Evolutionary conservation across 92 coral and sea anemone species (phyloP), one percentile per base, ranked within the genome.

Genomic region (Epizoanthus fatuus): DNA sequence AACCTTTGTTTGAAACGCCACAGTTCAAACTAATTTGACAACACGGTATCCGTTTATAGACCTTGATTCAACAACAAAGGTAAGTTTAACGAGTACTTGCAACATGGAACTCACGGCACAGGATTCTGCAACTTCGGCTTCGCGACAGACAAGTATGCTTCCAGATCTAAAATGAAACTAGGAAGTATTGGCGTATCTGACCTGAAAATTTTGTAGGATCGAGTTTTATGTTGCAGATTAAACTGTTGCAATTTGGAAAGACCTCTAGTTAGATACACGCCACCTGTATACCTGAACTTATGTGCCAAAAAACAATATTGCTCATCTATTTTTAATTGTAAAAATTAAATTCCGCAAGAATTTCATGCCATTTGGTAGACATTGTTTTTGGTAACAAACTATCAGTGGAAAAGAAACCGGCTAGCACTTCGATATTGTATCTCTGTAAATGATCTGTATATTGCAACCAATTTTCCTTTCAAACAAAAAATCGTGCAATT

Each of bases 11-110:
- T 44, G 3, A 47, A 7, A 12, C 53, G 53, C 69, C 38, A 63
- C 44, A 63, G 44, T 63, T 63, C 42, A 63, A 63, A 63, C 44
- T 63, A 63, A 63, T 63, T 63, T 25, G 69, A 25, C 69, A 44
- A 13, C 69, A 64, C 44, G 69, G 69, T 64, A 64, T 64, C 69
- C 69, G 19, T 64, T 64, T 64, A 64, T 64, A 64, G 69, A 64
- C 69, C 69, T 29, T 64, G 44, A 15, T 64, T 64, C 69, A 64
- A 64, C 69, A 64, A 17, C 69, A 64, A 64, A 64, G 69, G 69
- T 64, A 64, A 64, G 69, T 64, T 64, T 64, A 64, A 37, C 39
- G 69, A 29, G 42, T 64, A 2, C 69, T 64, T 64, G 69, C 69
- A 64, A 64, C 69, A 64, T 64, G 8, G 14, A 4, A 64, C 13